These are phyloP conservation scores for Abscondita cerata DNA, from an alignment of 2,888 invertebrate genomes.

Conservation along the genomic window DNA sequence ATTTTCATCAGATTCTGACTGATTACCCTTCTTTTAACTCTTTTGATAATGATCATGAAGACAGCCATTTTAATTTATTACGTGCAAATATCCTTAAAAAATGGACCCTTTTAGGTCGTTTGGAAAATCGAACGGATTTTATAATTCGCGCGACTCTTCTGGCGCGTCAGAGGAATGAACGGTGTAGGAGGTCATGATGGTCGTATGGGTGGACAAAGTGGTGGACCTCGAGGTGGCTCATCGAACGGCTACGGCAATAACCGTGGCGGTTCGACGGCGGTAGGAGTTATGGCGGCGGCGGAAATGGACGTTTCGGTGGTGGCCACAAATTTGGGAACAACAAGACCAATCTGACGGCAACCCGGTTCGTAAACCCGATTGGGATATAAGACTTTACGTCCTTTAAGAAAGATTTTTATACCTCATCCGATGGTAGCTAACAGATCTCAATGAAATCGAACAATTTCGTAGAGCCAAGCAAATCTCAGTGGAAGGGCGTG, in stretches of 20 bases:
- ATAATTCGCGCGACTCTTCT: too few relatives aligned
- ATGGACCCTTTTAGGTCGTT: constrained; percentile 23
- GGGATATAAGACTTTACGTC: constrained; percentile 78
- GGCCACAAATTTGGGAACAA: constrained; percentile 48
- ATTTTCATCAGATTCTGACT: background rate
- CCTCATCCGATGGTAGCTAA: constrained; percentile 73
- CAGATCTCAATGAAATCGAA: constrained; percentile 72
- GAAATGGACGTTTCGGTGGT: constrained; percentile 47
- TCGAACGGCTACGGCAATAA: constrained; percentile 17
- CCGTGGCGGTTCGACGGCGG: constrained; percentile 32
- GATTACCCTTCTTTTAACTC: background rate
- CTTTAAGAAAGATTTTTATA: constrained; percentile 84
- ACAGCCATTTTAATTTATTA: constrained; percentile 18
- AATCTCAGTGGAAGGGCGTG: constrained; percentile 83
- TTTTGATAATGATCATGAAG: background rate
- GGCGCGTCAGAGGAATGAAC: constrained; percentile 41
- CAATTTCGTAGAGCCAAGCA: constrained; percentile 79
- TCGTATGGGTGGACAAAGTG: too few relatives aligned
- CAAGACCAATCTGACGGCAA: constrained; percentile 20
- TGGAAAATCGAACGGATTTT: constrained; percentile 25
- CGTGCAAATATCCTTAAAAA: constrained; percentile 3
- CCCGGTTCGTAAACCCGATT: constrained; percentile 66
- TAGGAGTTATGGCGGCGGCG: constrained; percentile 42
- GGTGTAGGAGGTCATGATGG: constrained; percentile 51
- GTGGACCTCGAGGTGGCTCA: too few relatives aligned